phyloP scores from a whole-genome alignment of 2,888 invertebrate species.

The Ochropacha duplaris region DNA sequence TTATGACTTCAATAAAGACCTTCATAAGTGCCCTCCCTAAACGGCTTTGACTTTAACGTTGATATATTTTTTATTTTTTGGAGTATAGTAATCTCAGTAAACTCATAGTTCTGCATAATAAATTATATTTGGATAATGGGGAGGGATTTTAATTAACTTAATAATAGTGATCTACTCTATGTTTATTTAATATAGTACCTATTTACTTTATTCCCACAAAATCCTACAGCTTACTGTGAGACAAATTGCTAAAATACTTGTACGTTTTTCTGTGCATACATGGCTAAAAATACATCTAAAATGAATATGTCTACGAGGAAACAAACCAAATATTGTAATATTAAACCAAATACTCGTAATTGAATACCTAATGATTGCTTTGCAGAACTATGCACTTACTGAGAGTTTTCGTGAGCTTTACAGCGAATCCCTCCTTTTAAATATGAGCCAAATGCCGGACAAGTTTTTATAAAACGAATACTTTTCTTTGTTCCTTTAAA shows the following conservation, averaged over 20 bases:
- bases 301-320: conserved; percentile 2
- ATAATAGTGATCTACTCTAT: too few species aligned
- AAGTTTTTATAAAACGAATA: conserved; percentile 76
- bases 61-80: too few species aligned
- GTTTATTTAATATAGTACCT: too few species aligned
- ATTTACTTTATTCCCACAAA: too few species aligned
- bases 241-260: background rate
- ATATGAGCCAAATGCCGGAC: conserved; percentile 76
- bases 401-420: conserved; percentile 29
- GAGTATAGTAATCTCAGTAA: background rate
- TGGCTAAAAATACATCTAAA: conserved; percentile 11
- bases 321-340: too few species aligned
- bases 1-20: too few species aligned
- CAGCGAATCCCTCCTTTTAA: conserved; percentile 61
- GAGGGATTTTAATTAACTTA: background rate
- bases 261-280: conserved; percentile 27
- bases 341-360: too few species aligned
- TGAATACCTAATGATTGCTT: conserved; percentile 35
- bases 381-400: conserved; percentile 83
- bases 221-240: background rate
- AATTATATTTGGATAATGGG: background rate
- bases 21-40: too few species aligned
- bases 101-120: conserved; percentile 43
- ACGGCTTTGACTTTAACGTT: too few species aligned
- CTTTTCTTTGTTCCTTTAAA: conserved; percentile 59